Base-by-base conservation (phyloP, 2,113 vertebrate genomes). In the Corapipo altera region DNA sequence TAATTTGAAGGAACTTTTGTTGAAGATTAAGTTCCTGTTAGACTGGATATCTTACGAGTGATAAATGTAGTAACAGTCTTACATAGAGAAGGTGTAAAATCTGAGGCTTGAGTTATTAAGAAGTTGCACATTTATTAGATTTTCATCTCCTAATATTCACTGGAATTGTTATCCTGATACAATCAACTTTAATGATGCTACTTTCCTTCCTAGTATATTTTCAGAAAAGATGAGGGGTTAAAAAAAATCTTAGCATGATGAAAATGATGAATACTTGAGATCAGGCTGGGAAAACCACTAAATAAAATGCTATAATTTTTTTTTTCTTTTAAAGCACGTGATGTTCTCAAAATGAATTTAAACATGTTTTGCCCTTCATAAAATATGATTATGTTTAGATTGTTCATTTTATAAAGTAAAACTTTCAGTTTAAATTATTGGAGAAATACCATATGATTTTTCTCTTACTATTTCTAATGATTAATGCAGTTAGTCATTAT, bases 351-450 rank as follows among this genome's bases (percentile, higher is more conserved):
- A 96, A 93, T 71, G 4, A 93, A 95, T 85, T 85, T 61, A n/a
- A 92, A 74, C 43, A 54, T 43, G 2, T 94, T 69, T 96, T 95
- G 8, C 51, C 61, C 82, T 15, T 26, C 64, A 86, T 89, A 91
- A 91, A 96, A 90, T 72, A 16, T 83, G 65, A 91, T 94, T 95
- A 81, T 76, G 66, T 89, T 95, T 91, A 77, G 59, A 94, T 93
- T 95, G n/a, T 27, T 95, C 33, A 46, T 80, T 96, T 93, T 93
- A 67, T 84, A 93, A 95, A 89, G 89, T 35, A 87, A 22, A 11
- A 71, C 18, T 95, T 90, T 67, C 49, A 41, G 23, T 71, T 91
- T 82, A 88, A 82, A 84, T 62, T 52, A 88, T 69, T 76, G 43
- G 82, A 74, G 55, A 80, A 96, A 85, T 82, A 79, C 27, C 20